Percentiles rank a stretch among this genome's conserved stretches.
phyloP scores from a whole-genome alignment of 2,888 invertebrate genomes.

The Hyposoter dolosus region DNA sequence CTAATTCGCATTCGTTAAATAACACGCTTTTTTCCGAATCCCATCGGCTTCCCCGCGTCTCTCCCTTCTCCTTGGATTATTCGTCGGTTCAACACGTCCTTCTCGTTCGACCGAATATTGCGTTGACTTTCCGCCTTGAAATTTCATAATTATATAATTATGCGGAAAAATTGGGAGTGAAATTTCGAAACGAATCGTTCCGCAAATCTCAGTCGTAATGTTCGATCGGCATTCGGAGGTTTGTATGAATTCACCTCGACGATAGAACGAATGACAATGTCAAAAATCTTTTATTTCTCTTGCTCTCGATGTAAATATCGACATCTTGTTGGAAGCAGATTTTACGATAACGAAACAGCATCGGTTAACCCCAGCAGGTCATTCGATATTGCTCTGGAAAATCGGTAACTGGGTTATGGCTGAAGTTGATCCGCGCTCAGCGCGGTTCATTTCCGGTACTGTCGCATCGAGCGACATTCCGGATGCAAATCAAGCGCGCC shows the following conservation, averaged over 20 bases:
- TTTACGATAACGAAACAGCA: constrained; percentile 4
- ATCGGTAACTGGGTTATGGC: constrained; percentile 44
- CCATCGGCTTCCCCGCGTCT: background rate
- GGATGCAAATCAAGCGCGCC: constrained; percentile 63
- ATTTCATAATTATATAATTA: background rate
- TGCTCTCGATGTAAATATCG: constrained; percentile 31
- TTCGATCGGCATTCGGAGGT: background rate
- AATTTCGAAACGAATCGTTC: background rate
- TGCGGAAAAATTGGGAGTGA: background rate
- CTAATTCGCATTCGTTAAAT: constrained; percentile 69
- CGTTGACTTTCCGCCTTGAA: background rate
- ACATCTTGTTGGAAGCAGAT: background rate
- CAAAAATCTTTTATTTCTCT: constrained; percentile 28
- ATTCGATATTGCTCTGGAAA: background rate
- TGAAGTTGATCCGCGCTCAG: constrained; percentile 43
- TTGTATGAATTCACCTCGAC: background rate
- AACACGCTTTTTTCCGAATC: constrained; percentile 29
- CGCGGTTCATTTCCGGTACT: constrained; percentile 60
- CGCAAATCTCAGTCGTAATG: background rate
- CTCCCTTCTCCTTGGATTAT: background rate
- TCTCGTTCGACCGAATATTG: background rate
- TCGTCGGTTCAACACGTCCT: background rate
- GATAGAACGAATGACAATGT: constrained; percentile 27
- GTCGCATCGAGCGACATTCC: constrained; percentile 43
- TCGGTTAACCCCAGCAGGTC: constrained; percentile 13